phyloP scores from a whole-genome alignment of 1,140 invertebrate genomes.

The Drosophila lini region DNA sequence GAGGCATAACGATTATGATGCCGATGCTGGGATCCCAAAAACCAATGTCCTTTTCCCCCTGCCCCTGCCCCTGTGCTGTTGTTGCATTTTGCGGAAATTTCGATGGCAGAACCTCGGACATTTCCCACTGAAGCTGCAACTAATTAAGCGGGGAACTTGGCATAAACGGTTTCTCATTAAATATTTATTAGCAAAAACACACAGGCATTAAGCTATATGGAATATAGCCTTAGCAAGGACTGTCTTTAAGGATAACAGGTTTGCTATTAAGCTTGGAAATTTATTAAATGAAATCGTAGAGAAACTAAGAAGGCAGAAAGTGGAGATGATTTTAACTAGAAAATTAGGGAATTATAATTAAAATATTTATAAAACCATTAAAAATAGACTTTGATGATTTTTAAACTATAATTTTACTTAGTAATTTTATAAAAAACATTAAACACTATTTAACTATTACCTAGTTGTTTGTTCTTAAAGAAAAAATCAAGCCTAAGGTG shows the following conservation, averaged over 20 bases:
- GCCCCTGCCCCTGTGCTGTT: not conserved
- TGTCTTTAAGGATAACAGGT: not conserved
- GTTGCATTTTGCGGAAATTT: constrained; percentile 15
- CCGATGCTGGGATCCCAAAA: constrained; percentile 4
- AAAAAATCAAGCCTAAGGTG: not conserved
- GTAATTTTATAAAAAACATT: not conserved
- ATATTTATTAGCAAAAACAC: constrained; percentile 56
- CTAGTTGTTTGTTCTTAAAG: not conserved
- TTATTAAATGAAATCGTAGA: not conserved
- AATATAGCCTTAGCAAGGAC: no score
- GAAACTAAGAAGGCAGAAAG: fast-evolving
- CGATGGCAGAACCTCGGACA: not conserved
- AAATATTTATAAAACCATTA: not conserved
- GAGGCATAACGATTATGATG: constrained; percentile 55
- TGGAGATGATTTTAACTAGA: not conserved
- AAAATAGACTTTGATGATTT: not conserved
- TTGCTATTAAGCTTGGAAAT: not conserved
- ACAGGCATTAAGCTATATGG: not conserved
- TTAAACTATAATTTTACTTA: no score
- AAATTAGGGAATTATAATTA: not conserved
- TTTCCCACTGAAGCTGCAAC: constrained; percentile 44
- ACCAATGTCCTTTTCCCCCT: constrained; percentile 2
- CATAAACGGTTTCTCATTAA: constrained; percentile 65
- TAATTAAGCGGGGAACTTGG: constrained; percentile 48
- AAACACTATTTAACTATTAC: not conserved